phyloP scores from a whole-genome alignment of 2,797 vertebrate species.

The Rhabdophis nuchalis region DNA sequence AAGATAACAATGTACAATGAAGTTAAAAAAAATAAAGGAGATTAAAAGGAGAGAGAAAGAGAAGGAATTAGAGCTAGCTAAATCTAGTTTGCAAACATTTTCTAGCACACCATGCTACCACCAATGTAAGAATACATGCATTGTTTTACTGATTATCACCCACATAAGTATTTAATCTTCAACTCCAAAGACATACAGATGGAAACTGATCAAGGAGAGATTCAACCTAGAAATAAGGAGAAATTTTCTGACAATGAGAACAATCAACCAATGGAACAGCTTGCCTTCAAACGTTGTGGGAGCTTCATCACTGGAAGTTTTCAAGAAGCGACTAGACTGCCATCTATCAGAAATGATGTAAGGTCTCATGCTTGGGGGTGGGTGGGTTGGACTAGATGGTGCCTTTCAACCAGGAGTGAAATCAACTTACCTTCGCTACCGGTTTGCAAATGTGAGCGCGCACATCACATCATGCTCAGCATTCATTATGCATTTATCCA shows the following conservation, averaged over 20 bases:
- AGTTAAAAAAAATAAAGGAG: not conserved
- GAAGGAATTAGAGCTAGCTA: not conserved
- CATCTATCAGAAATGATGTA: too few relatives aligned
- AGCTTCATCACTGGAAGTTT: too few relatives aligned
- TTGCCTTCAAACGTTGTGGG: too few relatives aligned
- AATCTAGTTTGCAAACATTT: not conserved
- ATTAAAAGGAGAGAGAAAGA: not conserved
- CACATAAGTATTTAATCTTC: not conserved
- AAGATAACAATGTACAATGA: not conserved
- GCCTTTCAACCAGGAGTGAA: too few relatives aligned
- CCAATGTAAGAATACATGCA: not conserved
- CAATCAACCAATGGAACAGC: too few relatives aligned
- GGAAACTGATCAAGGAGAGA: too few relatives aligned
- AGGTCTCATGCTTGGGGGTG: too few relatives aligned
- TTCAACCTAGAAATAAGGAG: too few relatives aligned
- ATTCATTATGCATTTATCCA: not conserved
- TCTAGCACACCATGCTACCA: not conserved
- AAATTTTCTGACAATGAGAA: too few relatives aligned
- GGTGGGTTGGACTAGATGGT: not conserved
- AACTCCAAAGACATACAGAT: not conserved
- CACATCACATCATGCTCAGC: not conserved
- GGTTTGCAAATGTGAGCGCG: too few relatives aligned
- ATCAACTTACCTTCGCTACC: too few relatives aligned
- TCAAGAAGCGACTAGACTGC: too few relatives aligned
- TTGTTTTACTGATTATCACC: not conserved